Evolutionary conservation across 2,113 vertebrate genomes (phyloP), one percentile per base, ranked within the genome.

Genomic region (Platichthys flesus): DNA sequence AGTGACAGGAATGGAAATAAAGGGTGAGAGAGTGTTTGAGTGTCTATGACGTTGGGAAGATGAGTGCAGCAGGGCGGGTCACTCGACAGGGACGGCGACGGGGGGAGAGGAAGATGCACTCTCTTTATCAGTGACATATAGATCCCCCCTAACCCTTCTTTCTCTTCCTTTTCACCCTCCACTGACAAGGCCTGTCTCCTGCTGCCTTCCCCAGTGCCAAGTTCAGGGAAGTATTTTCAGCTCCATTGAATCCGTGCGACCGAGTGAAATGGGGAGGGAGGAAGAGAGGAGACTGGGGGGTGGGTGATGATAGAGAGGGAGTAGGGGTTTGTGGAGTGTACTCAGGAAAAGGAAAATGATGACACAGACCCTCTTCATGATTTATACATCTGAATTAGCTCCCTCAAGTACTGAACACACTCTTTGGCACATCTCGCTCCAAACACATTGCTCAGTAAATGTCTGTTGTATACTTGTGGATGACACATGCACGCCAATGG

Each of bases 141-240:
- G 54, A 24, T 12, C 21, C 21, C 54, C 54, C 9, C 37, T 9
- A 15, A 9, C 3, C 8, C 45, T 40, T 24, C 26, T 15, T 51
- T 54, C 26, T 26, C 23, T 54, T 55, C 66, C 51, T 70, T 45
- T 21, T 59, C 45, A 16, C 28, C 60, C 54, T 40, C 64, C 4
- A 23, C 69, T 69, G 81, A 85, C 79, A 79, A 56, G 49, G 14
- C 24, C 56, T 28, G 13, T 78, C 61, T 71, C 57, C 15, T 0
- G 1, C 80, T 56, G 64, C 67, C 78, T 78, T 18, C 47, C 26
- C 71, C 57, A 42, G 37, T 9, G 42, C 9, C 9, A 16, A 71
- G 13, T 51, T 63, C 57, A 60, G 66, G 74, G 26, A 85, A 74
- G 61, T 70, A 76, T 76, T 79, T 84, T 79, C 68, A 79, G 85